Base-by-base conservation (phyloP, 1,140 invertebrate species). In the Drosophila lini region DNA sequence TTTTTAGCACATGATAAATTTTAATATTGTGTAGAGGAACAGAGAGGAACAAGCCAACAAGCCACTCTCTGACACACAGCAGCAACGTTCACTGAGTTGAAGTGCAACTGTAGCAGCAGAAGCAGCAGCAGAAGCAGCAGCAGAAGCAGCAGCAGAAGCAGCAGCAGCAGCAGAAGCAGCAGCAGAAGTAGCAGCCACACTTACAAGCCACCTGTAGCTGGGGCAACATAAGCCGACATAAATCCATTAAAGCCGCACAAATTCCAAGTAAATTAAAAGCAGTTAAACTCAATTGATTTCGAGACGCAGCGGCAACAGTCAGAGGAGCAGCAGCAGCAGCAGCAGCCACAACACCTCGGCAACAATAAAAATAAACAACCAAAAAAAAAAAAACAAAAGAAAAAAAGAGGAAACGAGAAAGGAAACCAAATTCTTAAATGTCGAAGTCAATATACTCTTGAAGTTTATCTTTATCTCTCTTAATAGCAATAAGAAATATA, bases 1-100 rank as follows among this genome's bases (percentile, higher is more conserved):
- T 91, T 91, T 91, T 91, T 91, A 91, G 83, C 90, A 91, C 90
- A 90, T 91, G 90, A 91, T 91, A 91, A 91, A 91, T 91, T 91
- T 91, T 91, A 85, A 90, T 90, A 80, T 82, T 70, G 74, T 84
- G 67, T 76, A 80, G 77, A 25, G 62, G 62, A 19, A 19, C 31
- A 19, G 57, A 41, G 25, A 59, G 50, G 60, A 40, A 62, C 60
- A 57, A 58, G 59, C 16, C 32, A 57, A 28, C 25, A 28, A 28
- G 25, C 25, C 25, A 28, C 25, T 5, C 59, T 55, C 48, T 41
- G 16, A 41, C 16, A 41, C 53, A 62, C 13, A 13, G 59, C 44
- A 34, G 16, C 19, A 25, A 13, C 31, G 53, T 40, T 48, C 63
- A 56, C 36, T 59, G 32, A 41, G 40, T 41, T 9, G 42, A 67